Conservation (phyloP, 1,140 invertebrate species). For the Pararge aegeria region DNA sequence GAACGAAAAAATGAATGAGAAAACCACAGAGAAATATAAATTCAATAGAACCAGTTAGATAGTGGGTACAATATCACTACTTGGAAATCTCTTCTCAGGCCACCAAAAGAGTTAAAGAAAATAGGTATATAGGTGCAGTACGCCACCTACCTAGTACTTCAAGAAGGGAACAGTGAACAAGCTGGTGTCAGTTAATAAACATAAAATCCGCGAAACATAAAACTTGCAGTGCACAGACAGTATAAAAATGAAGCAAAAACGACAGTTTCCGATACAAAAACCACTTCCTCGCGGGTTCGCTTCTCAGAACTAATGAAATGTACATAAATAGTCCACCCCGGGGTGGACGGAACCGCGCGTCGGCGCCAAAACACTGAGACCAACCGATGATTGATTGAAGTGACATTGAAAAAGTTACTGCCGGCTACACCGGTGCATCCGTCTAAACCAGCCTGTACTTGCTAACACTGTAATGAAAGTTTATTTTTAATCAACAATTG, state of each 20-base stretch:
- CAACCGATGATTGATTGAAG: constrained; percentile 57
- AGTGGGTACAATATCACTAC: too few relatives aligned
- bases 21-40: too few relatives aligned
- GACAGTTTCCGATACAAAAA: constrained; percentile 72
- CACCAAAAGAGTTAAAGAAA: too few relatives aligned
- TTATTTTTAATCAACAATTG: constrained; percentile 2
- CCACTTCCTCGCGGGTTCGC: constrained; percentile 58
- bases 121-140: too few relatives aligned
- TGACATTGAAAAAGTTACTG: constrained; percentile 52
- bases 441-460: constrained; percentile 6
- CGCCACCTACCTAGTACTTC: too few relatives aligned
- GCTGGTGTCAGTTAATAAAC: neutral
- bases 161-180: neutral
- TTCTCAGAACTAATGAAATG: constrained; percentile 76
- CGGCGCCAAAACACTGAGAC: constrained; percentile 49
- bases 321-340: constrained; percentile 60
- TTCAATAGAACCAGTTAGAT: too few relatives aligned
- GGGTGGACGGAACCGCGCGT: constrained; percentile 60
- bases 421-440: constrained; percentile 9
- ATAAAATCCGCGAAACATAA: constrained; percentile 1
- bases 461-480: too few relatives aligned
- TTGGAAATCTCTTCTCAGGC: too few relatives aligned
- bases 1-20: too few relatives aligned
- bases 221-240: constrained; percentile 25
- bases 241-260: constrained; percentile 54